A percentile compares a stretch with the other conserved stretches of the same genome.
Conservation (phyloP, 2,888 invertebrate species). For the Elysia crispata region DNA sequence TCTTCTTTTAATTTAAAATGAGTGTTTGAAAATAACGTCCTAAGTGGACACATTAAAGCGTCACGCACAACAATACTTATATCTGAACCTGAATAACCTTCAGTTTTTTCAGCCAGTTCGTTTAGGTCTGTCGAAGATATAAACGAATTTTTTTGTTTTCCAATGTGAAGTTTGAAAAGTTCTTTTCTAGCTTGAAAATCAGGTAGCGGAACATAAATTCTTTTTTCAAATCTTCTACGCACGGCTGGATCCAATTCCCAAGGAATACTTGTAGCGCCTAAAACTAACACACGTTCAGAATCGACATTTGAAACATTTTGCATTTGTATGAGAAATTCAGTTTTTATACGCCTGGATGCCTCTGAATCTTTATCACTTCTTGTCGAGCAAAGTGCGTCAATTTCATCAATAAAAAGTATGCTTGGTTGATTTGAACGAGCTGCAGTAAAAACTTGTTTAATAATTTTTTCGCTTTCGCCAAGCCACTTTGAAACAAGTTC, state of each 20-base stretch:
- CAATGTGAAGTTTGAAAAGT: too few relatives aligned
- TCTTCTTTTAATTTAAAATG: too few relatives aligned
- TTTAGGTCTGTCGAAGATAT: too few relatives aligned
- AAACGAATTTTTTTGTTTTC: too few relatives aligned
- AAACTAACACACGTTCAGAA: conserved; percentile 75
- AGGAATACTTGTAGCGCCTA: conserved; percentile 82
- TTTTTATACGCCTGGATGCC: conserved; percentile 80
- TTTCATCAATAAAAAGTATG: conserved; percentile 82
- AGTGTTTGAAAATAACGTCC: too few relatives aligned
- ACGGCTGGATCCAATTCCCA: conserved; percentile 83
- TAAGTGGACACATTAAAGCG: too few relatives aligned
- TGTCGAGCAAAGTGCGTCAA: conserved; percentile 81
- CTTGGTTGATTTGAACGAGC: conserved; percentile 21
- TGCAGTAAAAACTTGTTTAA: neutral
- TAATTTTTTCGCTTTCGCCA: conserved; percentile 81
- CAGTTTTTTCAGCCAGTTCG: too few relatives aligned
- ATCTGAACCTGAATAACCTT: too few relatives aligned
- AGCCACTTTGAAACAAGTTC: conserved; percentile 80
- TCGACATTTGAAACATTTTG: conserved; percentile 74
- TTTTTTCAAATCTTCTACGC: conserved; percentile 80
- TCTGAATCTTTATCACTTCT: conserved; percentile 79
- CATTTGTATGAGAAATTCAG: conserved; percentile 81
- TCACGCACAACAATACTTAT: too few relatives aligned
- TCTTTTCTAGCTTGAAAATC: too few relatives aligned
- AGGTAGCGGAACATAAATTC: conserved; percentile 50